These are phyloP conservation scores for Rhagophthalmus giganteus DNA, from an alignment of 2,888 invertebrate species.

Conservation along the genomic window DNA sequence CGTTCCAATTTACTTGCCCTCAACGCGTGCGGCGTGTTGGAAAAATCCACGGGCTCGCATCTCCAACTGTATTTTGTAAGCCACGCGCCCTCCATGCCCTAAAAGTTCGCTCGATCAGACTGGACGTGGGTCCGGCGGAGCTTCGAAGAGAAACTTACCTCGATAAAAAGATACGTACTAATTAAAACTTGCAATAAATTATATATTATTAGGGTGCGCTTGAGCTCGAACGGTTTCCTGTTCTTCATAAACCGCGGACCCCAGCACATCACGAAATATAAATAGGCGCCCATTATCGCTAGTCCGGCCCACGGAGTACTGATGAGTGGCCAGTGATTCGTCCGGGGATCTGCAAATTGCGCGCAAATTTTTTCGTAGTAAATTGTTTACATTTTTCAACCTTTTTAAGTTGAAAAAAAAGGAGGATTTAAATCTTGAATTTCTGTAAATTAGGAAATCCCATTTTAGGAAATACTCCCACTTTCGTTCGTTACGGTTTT, in stretches of 20 bases:
- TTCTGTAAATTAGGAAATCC: too few species aligned
- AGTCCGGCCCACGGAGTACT: slow-evolving; percentile 70
- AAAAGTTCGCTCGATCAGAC: slow-evolving; percentile 43
- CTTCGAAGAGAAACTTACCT: slow-evolving; percentile 58
- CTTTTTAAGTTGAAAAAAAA: too few species aligned
- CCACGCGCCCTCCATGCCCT: slow-evolving; percentile 80
- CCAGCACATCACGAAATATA: slow-evolving; percentile 73
- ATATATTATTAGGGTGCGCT: slow-evolving; percentile 78
- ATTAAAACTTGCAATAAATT: slow-evolving; percentile 86
- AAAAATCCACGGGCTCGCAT: slow-evolving; percentile 90
- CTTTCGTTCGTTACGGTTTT: too few species aligned
- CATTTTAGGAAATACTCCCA: too few species aligned
- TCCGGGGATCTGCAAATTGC: slow-evolving; percentile 64
- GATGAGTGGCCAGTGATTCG: slow-evolving; percentile 72
- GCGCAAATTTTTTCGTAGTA: too few species aligned
- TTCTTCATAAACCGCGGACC: slow-evolving; percentile 88
- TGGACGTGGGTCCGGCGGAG: too few species aligned
- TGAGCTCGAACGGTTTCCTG: slow-evolving; percentile 80
- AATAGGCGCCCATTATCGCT: slow-evolving; percentile 67
- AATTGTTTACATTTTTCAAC: too few species aligned
- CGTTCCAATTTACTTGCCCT: too few species aligned
- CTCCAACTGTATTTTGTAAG: slow-evolving; percentile 81
- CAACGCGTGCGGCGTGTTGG: slow-evolving; percentile 72
- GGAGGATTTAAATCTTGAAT: too few species aligned
- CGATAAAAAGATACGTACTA: slow-evolving; percentile 78